Conservation (phyloP, 2,113 vertebrate genomes). For the Acanthochromis polyacanthus region DNA sequence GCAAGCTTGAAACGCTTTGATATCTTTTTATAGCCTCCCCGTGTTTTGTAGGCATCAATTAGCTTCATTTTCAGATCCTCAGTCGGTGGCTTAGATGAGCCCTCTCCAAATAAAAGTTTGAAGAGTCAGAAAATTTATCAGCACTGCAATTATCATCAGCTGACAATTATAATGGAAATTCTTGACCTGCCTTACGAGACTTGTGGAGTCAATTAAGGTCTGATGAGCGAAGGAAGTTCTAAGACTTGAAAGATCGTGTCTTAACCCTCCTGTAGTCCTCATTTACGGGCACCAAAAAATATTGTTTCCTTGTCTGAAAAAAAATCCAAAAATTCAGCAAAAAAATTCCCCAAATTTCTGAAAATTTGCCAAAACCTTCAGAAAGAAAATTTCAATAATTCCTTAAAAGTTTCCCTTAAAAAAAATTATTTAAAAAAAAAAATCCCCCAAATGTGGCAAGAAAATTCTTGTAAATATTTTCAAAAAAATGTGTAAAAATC, state of each 20-base stretch:
- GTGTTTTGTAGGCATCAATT: not conserved
- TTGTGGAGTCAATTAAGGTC: not conserved
- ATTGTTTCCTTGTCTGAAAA: too few species aligned
- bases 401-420: too few species aligned
- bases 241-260: not conserved
- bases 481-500: too few species aligned
- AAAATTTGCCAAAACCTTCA: too few species aligned
- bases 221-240: not conserved
- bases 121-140: not conserved
- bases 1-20: not conserved
- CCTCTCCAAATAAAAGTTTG: not conserved
- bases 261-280: too few species aligned
- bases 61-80: not conserved
- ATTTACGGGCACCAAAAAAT: too few species aligned
- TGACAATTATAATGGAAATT: not conserved
- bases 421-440: too few species aligned
- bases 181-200: not conserved
- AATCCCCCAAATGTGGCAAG: too few species aligned
- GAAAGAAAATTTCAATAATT: too few species aligned
- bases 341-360: too few species aligned
- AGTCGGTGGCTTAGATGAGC: not conserved
- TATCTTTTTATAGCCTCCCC: not conserved
- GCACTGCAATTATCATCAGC: not conserved
- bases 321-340: too few species aligned
- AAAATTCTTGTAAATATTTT: too few species aligned